These are phyloP conservation scores for Egretta garzetta DNA, from an alignment of 2,113 vertebrate genomes.

Conservation along the genomic window DNA sequence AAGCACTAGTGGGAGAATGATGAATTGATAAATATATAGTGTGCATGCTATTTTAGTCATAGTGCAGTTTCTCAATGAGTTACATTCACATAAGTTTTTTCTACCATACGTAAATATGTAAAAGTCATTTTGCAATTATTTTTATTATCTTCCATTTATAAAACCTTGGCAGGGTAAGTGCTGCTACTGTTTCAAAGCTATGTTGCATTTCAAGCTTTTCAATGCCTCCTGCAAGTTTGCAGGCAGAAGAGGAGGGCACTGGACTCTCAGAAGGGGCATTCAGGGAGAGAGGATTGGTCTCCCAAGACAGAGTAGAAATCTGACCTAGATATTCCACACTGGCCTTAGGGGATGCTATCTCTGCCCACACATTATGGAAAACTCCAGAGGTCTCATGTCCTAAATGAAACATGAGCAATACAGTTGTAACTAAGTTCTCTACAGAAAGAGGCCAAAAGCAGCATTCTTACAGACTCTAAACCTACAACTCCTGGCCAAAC, in stretches of 20 bases:
- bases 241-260: not conserved
- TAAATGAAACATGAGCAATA: not conserved
- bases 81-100: not conserved
- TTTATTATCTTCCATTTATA: not conserved
- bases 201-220: not conserved
- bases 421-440: not conserved
- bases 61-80: not conserved
- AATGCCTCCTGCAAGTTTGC: not conserved
- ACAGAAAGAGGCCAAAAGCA: not conserved
- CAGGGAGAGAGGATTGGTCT: not conserved
- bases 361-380: not conserved
- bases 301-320: not conserved
- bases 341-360: not conserved
- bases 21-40: not conserved
- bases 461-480: not conserved
- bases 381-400: not conserved
- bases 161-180: not conserved
- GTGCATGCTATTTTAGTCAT: not conserved
- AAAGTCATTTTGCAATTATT: not conserved
- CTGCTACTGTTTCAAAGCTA: not conserved
- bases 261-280: not conserved
- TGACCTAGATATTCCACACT: not conserved
- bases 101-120: not conserved
- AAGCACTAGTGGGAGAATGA: not conserved
- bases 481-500: not conserved